Evolutionary conservation across 2,113 vertebrate genomes (phyloP).

Genomic region (Petrocephalus microphthalmus): DNA sequence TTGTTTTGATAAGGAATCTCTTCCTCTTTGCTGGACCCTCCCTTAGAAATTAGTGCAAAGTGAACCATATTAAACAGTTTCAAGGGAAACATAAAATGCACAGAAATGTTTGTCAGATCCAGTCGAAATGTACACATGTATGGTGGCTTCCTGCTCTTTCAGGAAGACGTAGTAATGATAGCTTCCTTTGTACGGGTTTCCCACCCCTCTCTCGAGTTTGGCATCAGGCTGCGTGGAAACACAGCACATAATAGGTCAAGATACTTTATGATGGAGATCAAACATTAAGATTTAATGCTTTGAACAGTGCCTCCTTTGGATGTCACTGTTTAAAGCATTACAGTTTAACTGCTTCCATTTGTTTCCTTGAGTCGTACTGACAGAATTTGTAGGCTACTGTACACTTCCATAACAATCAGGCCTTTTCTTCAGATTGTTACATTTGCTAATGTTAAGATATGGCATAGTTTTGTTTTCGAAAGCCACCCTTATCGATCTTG

Average conservation of each 20-base stretch:
- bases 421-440: neutral
- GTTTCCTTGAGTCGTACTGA: conserved; percentile 8
- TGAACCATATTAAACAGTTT: neutral
- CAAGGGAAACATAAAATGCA: conserved; percentile 5
- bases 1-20: conserved; percentile 13
- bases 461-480: neutral
- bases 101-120: conserved; percentile 23
- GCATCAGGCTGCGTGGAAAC: neutral
- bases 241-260: neutral
- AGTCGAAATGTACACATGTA: conserved; percentile 21
- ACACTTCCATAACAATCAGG: neutral
- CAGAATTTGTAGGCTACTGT: neutral
- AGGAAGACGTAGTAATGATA: neutral
- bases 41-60: conserved; percentile 17
- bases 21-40: conserved; percentile 11
- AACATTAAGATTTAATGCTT: conserved; percentile 14
- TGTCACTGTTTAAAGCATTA: conserved; percentile 12
- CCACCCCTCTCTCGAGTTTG: conserved; percentile 4
- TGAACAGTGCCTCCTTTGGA: neutral
- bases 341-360: neutral
- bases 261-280: conserved; percentile 5
- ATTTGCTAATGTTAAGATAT: neutral
- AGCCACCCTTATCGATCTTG: neutral
- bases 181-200: neutral
- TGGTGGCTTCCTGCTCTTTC: conserved; percentile 22